A percentile compares a stretch with the other conserved stretches of the same genome.
Conservation (phyloP, 2,113 vertebrate species). For the Hyla sarda region DNA sequence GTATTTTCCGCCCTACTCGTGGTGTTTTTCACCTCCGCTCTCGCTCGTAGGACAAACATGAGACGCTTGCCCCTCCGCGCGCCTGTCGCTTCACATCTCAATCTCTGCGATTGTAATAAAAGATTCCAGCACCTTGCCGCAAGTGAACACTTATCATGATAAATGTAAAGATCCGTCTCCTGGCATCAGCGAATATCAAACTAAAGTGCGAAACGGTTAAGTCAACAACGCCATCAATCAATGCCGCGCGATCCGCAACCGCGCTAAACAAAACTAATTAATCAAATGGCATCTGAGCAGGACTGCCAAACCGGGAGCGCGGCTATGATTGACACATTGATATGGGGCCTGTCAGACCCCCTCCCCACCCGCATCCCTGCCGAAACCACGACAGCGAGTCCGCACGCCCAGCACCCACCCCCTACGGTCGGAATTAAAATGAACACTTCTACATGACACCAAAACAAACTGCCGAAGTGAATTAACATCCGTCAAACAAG, state of each 20-base stretch:
- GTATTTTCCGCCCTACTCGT: too few relatives aligned
- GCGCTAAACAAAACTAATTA: conserved; percentile 23
- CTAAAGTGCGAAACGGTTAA: conserved; percentile 23
- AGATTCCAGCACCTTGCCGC: background rate
- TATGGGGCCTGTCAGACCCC: conserved; percentile 42
- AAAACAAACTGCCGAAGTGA: conserved; percentile 29
- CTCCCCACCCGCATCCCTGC: background rate
- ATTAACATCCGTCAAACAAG: conserved; percentile 27
- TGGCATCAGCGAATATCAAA: background rate
- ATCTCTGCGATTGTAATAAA: background rate
- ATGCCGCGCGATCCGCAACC: too few relatives aligned
- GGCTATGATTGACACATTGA: conserved; percentile 46
- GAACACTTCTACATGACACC: conserved; percentile 23
- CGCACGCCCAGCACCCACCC: conserved; percentile 33
- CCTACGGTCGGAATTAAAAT: conserved; percentile 16
- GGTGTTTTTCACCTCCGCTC: too few relatives aligned
- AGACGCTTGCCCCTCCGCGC: too few relatives aligned
- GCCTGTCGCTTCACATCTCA: background rate
- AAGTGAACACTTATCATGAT: conserved; percentile 28
- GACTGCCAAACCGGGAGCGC: conserved; percentile 16
- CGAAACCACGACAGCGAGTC: conserved; percentile 20
- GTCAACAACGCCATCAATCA: conserved; percentile 32
- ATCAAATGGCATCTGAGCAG: background rate
- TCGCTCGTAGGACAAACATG: too few relatives aligned
- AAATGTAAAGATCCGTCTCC: conserved; percentile 4